Evolutionary conservation across 2,113 vertebrate genomes (phyloP).

Genomic region (Martes martes): DNA sequence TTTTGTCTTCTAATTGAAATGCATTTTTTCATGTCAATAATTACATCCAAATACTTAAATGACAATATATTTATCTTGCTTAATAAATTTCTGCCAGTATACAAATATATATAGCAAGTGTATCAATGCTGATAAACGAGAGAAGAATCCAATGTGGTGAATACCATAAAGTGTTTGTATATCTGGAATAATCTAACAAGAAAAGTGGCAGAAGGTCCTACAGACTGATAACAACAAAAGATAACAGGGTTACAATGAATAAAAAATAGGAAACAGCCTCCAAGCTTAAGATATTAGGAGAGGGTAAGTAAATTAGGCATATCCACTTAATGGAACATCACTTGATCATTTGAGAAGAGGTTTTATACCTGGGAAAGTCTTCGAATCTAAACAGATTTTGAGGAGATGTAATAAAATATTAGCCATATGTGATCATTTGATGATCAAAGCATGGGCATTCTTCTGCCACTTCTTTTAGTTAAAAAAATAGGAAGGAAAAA

Average conservation of each 20-base stretch:
- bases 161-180: neutral
- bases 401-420: neutral
- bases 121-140: neutral
- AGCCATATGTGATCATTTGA: neutral
- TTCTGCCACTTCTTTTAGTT: neutral
- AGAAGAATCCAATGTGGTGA: neutral
- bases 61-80: neutral
- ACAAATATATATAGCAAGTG: neutral
- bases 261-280: neutral
- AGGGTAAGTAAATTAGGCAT: neutral
- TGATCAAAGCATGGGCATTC: neutral
- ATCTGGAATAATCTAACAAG: neutral
- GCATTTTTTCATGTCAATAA: neutral
- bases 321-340: neutral
- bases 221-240: neutral
- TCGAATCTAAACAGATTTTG: neutral
- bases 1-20: neutral
- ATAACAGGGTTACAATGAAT: neutral
- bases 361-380: neutral
- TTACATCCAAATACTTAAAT: slow-evolving; percentile 15
- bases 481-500: neutral
- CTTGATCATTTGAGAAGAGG: neutral
- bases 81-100: neutral
- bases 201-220: neutral
- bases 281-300: neutral